Evolutionary conservation across 1,140 invertebrate species (phyloP), one percentile per base, ranked within the genome.

Genomic region (Colletes gigas): DNA sequence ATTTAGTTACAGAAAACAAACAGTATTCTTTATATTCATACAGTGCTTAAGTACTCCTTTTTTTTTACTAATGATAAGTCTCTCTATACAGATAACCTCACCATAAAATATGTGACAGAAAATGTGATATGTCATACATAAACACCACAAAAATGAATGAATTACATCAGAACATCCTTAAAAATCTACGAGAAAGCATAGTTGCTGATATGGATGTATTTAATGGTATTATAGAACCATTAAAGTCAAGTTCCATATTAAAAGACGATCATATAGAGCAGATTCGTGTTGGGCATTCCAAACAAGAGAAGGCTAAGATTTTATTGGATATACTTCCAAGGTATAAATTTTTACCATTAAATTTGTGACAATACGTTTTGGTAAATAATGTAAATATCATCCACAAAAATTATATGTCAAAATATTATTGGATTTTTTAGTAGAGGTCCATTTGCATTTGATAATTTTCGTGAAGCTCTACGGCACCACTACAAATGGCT

Each of bases 401-500:
- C 0, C n/a, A 9, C 9, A 78, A 14, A 72, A 9, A 60, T 70
- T 21, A 62, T 15, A 10, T 73, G 50, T 65, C 21, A 15, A 68
- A 78, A 72, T 73, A 62, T 54, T 68, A 60, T 76, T 80, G 60
- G 41, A 74, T 62, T 82, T 89, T 88, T 77, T 76, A 93, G 92
- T 14, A 86, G 89, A 54, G 91, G 90, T 21, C 74, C 84, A 74
- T 17, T 54, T 82, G 91, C 92, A 44, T 93, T 93, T 86, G 73
- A 87, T 66, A 63, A 79, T 15, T 92, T 93, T 82, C 87, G 89
- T 70, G 69, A 91, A 83, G 83, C 92, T 9, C 83, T 93, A 52
- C 88, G 81, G 74, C 86, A 87, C 71, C 89, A 92, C 62, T 93
- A 93, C 69, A 67, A 63, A 10, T 93, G 92, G 92, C 67, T 93